phyloP scores from a whole-genome alignment of 2,888 invertebrate species.

The Pogonocherus hispidulus region DNA sequence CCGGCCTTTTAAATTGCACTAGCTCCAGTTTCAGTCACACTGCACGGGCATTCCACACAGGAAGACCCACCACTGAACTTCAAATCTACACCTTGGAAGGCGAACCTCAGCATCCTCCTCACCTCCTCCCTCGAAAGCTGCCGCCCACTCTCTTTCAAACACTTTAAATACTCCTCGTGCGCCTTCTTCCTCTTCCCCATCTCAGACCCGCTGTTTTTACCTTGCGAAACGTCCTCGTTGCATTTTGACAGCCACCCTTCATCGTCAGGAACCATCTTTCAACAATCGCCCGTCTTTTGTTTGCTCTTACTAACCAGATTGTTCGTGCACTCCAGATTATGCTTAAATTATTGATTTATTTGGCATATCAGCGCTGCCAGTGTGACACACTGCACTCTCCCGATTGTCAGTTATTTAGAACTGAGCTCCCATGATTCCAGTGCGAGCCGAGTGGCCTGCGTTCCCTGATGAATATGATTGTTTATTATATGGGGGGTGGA shows the following conservation, averaged over 20 bases:
- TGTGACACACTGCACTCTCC: neutral
- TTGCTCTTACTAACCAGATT: neutral
- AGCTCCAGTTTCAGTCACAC: neutral
- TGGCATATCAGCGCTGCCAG: constrained; percentile 3
- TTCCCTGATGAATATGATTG: constrained; percentile 18
- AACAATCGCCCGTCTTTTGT: neutral
- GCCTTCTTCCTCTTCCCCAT: constrained; percentile 6
- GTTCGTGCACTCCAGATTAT: no score
- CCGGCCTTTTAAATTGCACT: neutral
- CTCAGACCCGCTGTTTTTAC: neutral
- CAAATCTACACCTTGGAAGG: constrained; percentile 26
- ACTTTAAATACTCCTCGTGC: constrained; percentile 21
- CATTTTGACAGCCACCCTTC: neutral
- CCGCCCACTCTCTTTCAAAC: constrained; percentile 8
- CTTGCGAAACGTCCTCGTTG: constrained; percentile 8
- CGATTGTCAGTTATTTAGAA: neutral
- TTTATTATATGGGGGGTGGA: constrained; percentile 44
- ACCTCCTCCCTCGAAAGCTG: constrained; percentile 22
- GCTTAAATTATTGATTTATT: constrained; percentile 17
- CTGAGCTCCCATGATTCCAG: constrained; percentile 4
- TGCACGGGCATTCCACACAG: neutral
- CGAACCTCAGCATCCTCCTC: constrained; percentile 9
- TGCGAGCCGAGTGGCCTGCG: constrained; percentile 1
- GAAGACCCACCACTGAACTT: constrained; percentile 6
- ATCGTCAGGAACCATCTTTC: constrained; percentile 21